A percentile compares a stretch with the other conserved stretches of the same genome.
These are phyloP conservation scores for Nasonia vitripennis DNA, from an alignment of 1,140 invertebrate genomes.

Conservation along the genomic window DNA sequence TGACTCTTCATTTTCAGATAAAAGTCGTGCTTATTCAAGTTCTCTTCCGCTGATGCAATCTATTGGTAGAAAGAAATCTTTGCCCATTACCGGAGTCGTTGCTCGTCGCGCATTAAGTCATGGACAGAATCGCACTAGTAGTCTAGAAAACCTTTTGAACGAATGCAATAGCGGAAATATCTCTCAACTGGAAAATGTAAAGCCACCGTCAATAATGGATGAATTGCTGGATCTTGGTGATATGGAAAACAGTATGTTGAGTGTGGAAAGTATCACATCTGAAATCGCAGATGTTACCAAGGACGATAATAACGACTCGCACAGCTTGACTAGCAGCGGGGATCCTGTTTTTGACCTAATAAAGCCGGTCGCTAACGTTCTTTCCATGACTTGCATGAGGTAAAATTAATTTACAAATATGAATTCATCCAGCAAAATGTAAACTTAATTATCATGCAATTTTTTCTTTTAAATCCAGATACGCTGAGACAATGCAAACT, in stretches of 20 bases:
- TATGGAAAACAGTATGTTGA: conserved; percentile 88
- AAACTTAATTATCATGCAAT: not conserved
- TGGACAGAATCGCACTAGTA: conserved; percentile 76
- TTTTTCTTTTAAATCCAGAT: conserved; percentile 51
- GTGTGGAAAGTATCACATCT: conserved; percentile 88
- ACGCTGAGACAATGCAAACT: conserved; percentile 65
- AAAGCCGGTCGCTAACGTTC: conserved; percentile 70
- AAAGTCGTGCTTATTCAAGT: conserved; percentile 66
- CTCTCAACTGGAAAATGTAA: conserved; percentile 85
- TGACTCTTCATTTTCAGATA: conserved; percentile 46
- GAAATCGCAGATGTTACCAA: conserved; percentile 80
- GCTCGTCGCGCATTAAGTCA: conserved; percentile 81
- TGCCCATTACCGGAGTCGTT: conserved; percentile 80
- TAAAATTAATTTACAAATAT: conserved; percentile 28
- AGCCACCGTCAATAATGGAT: conserved; percentile 88
- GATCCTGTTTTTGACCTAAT: conserved; percentile 68
- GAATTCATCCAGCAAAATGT: not conserved
- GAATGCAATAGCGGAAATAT: conserved; percentile 71
- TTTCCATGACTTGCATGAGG: conserved; percentile 69
- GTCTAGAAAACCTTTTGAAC: conserved; percentile 79
- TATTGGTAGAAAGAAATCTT: conserved; percentile 78
- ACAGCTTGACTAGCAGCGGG: conserved; percentile 62
- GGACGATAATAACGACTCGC: conserved; percentile 60
- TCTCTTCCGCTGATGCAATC: conserved; percentile 62
- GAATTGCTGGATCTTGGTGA: conserved; percentile 81